Conservation (phyloP, 2,888 invertebrate species). For the Nomada goodeniana region DNA sequence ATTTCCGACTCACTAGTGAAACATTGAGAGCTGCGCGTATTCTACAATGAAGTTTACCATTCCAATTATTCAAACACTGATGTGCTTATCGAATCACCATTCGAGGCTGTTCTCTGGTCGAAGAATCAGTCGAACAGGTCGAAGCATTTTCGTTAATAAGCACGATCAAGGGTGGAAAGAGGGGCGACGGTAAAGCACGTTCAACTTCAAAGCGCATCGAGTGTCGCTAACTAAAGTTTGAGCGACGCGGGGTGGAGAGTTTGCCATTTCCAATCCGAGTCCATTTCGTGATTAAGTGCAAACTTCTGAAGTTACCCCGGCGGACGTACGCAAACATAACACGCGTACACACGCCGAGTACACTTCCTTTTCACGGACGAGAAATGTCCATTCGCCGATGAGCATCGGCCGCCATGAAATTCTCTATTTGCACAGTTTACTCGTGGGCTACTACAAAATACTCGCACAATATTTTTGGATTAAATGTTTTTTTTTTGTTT, state of each 20-base stretch:
- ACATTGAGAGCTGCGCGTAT: not conserved
- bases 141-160: constrained; percentile 77
- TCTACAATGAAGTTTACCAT: not conserved
- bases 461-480: too few species aligned
- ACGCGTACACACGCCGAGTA: constrained; percentile 34
- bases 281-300: constrained; percentile 84
- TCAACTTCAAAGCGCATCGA: constrained; percentile 80
- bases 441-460: not conserved
- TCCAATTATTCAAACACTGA: not conserved
- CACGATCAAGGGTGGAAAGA: constrained; percentile 75
- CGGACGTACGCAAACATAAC: constrained; percentile 65
- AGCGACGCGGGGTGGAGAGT: constrained; percentile 63
- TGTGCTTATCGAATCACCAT: not conserved
- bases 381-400: constrained; percentile 40
- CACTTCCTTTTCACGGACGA: constrained; percentile 42
- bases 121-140: constrained; percentile 37
- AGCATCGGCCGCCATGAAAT: constrained; percentile 9
- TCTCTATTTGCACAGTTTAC: constrained; percentile 1
- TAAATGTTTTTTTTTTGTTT: too few species aligned
- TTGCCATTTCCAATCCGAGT: constrained; percentile 82
- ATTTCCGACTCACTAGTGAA: too few species aligned
- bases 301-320: constrained; percentile 77
- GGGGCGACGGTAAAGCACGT: constrained; percentile 71
- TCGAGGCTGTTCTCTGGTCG: not conserved
- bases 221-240: constrained; percentile 83